Base-by-base conservation (phyloP, 2,113 vertebrate species). In the Campylorhamphus procurvoides region DNA sequence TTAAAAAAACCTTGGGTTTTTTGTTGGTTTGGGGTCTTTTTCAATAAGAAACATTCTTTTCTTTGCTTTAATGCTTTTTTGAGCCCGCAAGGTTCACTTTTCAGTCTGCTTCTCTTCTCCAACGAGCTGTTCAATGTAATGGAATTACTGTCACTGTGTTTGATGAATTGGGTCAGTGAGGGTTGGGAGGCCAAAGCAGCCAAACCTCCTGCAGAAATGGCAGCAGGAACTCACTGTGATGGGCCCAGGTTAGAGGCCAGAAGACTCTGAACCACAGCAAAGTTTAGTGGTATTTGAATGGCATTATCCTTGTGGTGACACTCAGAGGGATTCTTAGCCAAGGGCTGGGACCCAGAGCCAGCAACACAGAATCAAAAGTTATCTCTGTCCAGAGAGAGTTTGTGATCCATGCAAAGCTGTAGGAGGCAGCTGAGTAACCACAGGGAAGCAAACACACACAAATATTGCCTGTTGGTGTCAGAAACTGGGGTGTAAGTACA, bases 231-330 rank as follows among this genome's bases (percentile, higher is more conserved):
- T 84, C 58, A 24, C 47, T 50, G 18, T 37, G 49, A 64, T 19
- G 40, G 75, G 27, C 63, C 74, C 31, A 87, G 82, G 67, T 67
- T 83, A 74, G 75, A 91, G 78, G 59, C 59, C 60, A 94, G 63
- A 88, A 93, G 76, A n/a, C 56, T 83, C 24, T 52, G 68, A 83
- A 88, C 31, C 42, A 64, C 6, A 37, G 44, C 56, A 71, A 91
- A 89, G 68, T 81, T 75, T 33, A 82, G 56, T 12, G 10, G n/a
- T 49, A 88, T 96, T 96, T 93, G 33, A 91, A 95, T 71, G 52
- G 35, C 68, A 93, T 86, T 86, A 88, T 81, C 72, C 69, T 59
- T 53, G 24, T 39, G 56, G 55, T 80, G 76, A 71, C 75, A 44
- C 11, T 1, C 80, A 29, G 12, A 1, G 77, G 68, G 53, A 59